phyloP scores from a whole-genome alignment of 2,797 vertebrate genomes.

The Acanthopagrus latus region DNA sequence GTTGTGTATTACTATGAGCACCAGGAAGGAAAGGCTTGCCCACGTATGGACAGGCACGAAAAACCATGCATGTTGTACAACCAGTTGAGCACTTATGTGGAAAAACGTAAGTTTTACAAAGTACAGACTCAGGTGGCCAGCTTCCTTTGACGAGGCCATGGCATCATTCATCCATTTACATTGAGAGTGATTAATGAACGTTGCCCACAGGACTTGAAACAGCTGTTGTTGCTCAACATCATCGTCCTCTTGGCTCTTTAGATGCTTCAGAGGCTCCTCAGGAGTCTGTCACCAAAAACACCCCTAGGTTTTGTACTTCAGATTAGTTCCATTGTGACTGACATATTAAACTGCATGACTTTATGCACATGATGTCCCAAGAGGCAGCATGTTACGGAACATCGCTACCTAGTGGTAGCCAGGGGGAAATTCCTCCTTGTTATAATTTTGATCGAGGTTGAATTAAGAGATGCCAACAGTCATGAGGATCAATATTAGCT shows the following conservation, averaged over 20 bases:
- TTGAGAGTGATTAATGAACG: conserved; percentile 26
- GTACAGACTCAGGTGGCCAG: background rate
- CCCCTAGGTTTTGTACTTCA: background rate
- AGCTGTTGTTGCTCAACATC: background rate
- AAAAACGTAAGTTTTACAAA: background rate
- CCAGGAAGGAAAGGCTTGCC: background rate
- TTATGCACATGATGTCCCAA: background rate
- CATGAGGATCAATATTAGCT: background rate
- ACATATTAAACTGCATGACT: background rate
- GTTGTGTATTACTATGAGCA: background rate
- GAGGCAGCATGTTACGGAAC: background rate
- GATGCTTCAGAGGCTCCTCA: background rate
- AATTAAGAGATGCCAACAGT: fast-evolving
- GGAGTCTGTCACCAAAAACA: background rate
- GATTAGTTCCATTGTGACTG: background rate
- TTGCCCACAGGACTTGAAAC: background rate
- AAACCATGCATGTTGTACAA: background rate
- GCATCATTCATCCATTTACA: conserved; percentile 24
- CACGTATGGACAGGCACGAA: background rate
- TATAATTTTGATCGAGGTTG: background rate
- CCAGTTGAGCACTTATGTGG: background rate
- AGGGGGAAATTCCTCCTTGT: background rate
- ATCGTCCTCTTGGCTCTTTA: background rate
- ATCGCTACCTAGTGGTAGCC: background rate
- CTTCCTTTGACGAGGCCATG: background rate